Evolutionary conservation across 2,113 vertebrate species (phyloP).

Genomic region (Baryphthengus martii): DNA sequence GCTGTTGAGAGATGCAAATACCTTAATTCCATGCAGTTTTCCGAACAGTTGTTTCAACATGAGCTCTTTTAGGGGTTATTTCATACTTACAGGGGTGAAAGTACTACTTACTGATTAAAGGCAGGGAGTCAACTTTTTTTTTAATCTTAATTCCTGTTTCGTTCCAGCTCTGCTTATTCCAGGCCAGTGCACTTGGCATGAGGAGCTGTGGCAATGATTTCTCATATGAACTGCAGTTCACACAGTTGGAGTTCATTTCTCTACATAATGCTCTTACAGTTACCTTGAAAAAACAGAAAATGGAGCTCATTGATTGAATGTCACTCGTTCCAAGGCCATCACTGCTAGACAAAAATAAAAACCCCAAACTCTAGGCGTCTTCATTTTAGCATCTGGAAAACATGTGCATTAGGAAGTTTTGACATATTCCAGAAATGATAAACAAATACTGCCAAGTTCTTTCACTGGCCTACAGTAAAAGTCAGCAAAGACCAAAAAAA

Average conservation of each 20-base stretch:
- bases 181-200: neutral
- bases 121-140: neutral
- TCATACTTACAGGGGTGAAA: neutral
- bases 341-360: neutral
- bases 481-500: neutral
- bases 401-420: neutral
- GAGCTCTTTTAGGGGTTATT: neutral
- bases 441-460: slow-evolving; percentile 26
- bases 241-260: neutral
- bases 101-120: neutral
- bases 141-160: neutral
- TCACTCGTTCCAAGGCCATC: neutral
- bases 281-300: neutral
- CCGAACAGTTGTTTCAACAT: neutral
- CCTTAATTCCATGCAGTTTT: neutral
- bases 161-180: neutral
- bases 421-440: neutral
- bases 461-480: neutral
- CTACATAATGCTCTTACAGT: neutral
- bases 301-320: neutral
- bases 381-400: slow-evolving; percentile 49
- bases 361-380: neutral
- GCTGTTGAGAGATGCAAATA: neutral
- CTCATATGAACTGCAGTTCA: neutral
- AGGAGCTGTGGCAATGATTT: neutral